Base-by-base conservation (phyloP, 2,888 invertebrate genomes). In the Eilema caniola region DNA sequence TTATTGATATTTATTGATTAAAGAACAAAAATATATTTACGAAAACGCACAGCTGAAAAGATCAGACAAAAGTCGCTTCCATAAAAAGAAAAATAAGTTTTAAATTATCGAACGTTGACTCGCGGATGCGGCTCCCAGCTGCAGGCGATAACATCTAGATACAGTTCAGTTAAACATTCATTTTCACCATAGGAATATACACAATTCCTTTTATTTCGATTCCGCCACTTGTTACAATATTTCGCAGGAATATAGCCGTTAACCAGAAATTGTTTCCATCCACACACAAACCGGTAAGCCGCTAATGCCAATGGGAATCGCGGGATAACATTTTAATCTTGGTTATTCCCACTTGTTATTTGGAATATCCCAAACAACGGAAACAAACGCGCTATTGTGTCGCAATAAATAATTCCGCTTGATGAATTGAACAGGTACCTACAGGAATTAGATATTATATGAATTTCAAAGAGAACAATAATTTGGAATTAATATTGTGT, bases 291-390 rank as follows among this genome's bases (percentile, higher is more conserved):
- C 76, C 71, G 57, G 69, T 69, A 74, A 71, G 71, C 75, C 71
- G 71, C 66, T 78, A 76, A 78, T 79, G 61, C 81, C 78, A 69
- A 59, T 69, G 83, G 81, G 82, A 79, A 78, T 73, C 62, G 66
- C 53, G 73, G 66, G 66, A 74, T 78, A 82, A 78, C 82, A 81
- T 79, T 82, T 82, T 81, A 82, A 82, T 82, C 79, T 81, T 74
- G 71, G 73, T 69, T 83, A 82, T 80, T 83, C 77, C 80, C 81
- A 20, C 61, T 77, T 78, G 79, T 74, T 81, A 79, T 81, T 76
- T 73, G 73, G 67, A 72, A 75, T 71, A 70, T 73, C 65, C 66
- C 64, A 75, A 66, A 66, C 71, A 76, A 74, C 76, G 74, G 72
- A 83, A 82, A 80, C 79, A 70, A 79, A 61, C 71, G 47, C 66